These are phyloP conservation scores for Melanotus villosus DNA, from an alignment of 2,888 invertebrate genomes.

Conservation along the genomic window DNA sequence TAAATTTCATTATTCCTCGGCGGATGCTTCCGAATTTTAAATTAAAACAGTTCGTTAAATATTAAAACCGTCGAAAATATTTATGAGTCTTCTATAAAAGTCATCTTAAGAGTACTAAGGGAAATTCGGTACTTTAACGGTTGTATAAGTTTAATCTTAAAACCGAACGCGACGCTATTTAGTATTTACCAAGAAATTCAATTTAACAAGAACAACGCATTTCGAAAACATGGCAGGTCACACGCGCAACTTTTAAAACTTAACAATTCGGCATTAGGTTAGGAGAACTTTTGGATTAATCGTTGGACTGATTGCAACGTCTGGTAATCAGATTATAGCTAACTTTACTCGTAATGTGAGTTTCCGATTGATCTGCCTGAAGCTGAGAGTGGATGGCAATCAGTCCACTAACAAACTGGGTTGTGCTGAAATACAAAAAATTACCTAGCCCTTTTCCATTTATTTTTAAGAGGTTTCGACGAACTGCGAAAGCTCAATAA, in stretches of 20 bases:
- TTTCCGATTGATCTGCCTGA: conserved; percentile 47
- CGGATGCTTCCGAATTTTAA: conserved; percentile 29
- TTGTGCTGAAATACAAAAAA: conserved; percentile 38
- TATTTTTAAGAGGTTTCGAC: conserved; percentile 25
- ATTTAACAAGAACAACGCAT: conserved; percentile 9
- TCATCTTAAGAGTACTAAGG: conserved; percentile 30
- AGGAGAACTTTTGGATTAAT: conserved; percentile 41
- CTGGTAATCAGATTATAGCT: conserved; percentile 46
- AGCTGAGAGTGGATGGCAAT: conserved; percentile 47
- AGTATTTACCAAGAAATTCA: conserved; percentile 7
- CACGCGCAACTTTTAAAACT: conserved; percentile 32
- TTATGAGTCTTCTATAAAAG: conserved; percentile 27
- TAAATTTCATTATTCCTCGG: conserved; percentile 25
- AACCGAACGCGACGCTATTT: conserved; percentile 9
- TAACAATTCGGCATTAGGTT: conserved; percentile 39
- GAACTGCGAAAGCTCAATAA: conserved; percentile 7
- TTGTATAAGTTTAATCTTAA: conserved; percentile 23
- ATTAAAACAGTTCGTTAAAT: conserved; percentile 38
- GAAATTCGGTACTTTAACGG: conserved; percentile 23
- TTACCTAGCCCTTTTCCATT: conserved; percentile 28
- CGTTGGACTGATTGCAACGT: conserved; percentile 46
- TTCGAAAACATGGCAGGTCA: conserved; percentile 9
- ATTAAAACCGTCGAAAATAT: conserved; percentile 34
- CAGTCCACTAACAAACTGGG: conserved; percentile 43
- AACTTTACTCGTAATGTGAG: conserved; percentile 48